Evolutionary conservation across 2,888 invertebrate genomes (phyloP).

Genomic region (Nomada ferruginata): DNA sequence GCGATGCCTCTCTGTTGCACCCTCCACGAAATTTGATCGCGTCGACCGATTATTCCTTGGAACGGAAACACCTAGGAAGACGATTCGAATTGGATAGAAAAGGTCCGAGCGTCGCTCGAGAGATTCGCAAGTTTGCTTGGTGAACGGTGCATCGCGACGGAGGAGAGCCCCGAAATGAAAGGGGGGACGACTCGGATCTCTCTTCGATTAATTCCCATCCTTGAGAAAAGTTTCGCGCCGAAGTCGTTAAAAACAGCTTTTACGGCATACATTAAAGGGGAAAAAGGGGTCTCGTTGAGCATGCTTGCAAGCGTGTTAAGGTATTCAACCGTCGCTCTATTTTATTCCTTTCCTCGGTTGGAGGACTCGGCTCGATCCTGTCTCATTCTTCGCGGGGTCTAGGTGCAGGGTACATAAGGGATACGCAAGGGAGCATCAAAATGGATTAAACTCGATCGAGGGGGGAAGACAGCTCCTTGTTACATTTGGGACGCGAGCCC

Average conservation of each 20-base stretch:
- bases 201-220: constrained; percentile 42
- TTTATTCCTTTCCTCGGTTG: constrained; percentile 67
- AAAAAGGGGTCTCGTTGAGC: constrained; percentile 45
- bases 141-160: neutral
- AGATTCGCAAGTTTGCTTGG: neutral
- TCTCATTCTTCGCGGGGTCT: constrained; percentile 56
- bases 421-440: constrained; percentile 41
- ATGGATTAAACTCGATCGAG: constrained; percentile 57
- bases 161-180: neutral
- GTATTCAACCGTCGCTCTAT: constrained; percentile 75
- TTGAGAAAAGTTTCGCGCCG: constrained; percentile 14
- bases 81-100: neutral
- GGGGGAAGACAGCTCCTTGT: constrained; percentile 27
- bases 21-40: constrained; percentile 34
- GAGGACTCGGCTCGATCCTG: constrained; percentile 59
- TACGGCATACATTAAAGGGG: constrained; percentile 60
- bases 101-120: neutral
- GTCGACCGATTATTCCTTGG: neutral
- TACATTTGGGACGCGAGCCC: constrained; percentile 46
- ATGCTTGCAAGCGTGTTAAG: constrained; percentile 69
- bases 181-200: constrained; percentile 4
- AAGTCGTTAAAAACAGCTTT: constrained; percentile 69
- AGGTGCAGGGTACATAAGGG: constrained; percentile 10
- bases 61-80: no score
- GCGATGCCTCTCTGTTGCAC: constrained; percentile 31